Conservation (phyloP, 2,113 vertebrate species). For the Saimiri boliviensis region DNA sequence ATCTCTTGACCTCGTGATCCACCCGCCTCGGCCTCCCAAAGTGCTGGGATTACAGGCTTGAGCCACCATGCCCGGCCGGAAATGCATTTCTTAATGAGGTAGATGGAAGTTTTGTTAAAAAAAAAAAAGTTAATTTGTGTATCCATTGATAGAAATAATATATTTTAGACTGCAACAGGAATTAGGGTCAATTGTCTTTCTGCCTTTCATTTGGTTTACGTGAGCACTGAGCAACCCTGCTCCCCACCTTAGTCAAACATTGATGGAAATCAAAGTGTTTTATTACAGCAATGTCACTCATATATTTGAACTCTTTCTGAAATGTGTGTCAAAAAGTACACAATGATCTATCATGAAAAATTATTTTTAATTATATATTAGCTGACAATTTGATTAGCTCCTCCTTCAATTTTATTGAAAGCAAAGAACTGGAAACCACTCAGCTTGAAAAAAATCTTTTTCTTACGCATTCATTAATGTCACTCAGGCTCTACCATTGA, state of each 20-base stretch:
- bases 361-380: slow-evolving; percentile 7
- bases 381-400: slow-evolving; percentile 56
- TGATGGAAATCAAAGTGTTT: not conserved
- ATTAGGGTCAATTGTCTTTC: not conserved
- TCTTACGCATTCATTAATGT: slow-evolving; percentile 31
- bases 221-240: not conserved
- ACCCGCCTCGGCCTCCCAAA: too few relatives aligned
- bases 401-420: slow-evolving; percentile 34
- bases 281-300: not conserved
- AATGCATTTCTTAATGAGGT: not conserved
- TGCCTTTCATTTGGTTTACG: not conserved
- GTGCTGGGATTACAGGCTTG: too few relatives aligned
- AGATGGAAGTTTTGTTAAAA: not conserved
- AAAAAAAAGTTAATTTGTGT: not conserved
- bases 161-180: not conserved
- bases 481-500: not conserved
- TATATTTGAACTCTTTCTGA: not conserved
- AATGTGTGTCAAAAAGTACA: slow-evolving; percentile 21
- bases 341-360: slow-evolving; percentile 17
- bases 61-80: not conserved
- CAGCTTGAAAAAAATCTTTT: not conserved
- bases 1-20: too few relatives aligned
- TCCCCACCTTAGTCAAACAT: not conserved
- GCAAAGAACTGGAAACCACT: slow-evolving; percentile 34
- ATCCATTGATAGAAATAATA: not conserved